Evolutionary conservation across 2,888 invertebrate genomes (phyloP), one percentile per base, ranked within the genome.

Genomic region (Sericinus montela): DNA sequence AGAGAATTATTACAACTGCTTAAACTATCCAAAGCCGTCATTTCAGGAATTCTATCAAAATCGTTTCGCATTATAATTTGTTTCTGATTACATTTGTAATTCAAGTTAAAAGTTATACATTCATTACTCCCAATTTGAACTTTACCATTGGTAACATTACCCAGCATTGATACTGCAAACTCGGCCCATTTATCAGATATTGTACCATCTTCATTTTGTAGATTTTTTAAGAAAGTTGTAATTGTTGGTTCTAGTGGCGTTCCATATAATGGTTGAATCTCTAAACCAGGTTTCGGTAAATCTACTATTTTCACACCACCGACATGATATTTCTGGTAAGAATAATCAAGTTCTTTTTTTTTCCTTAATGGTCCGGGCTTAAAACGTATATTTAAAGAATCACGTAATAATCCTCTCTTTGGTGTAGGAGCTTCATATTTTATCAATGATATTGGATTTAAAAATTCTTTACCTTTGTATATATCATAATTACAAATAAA

Each of bases 21-120:
- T 44, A 37, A 16, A 16, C 16, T 42, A 34, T 49, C 30, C 37
- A 39, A 36, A 32, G 36, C 8, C 6, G 35, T 9, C 14, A 36
- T 19, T 14, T 45, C 19, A 19, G 19, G 48, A 30, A 35, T 23
- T 15, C 36, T 54, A 39, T 57, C 58, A 42, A 38, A 38, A 60
- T 75, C 72, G 46, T 65, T 80, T 30, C 67, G 84, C 71, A 92
- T 90, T 4, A 93, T 66, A 28, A 93, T 69, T 59, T 81, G 81
- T 54, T 85, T 85, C 62, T 92, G 91, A 65, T 90, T 82, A 66
- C 90, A 90, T 53, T 85, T 76, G 62, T 92, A 94, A 15, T 84
- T 81, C 55, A 93, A 74, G 45, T 89, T 79, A 71, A 93, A 93
- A 35, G 83, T 83, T 40, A 91, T 84, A 14, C 75, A 72, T 52